These are phyloP conservation scores for Bilobella aurantiaca DNA, from an alignment of 1,140 invertebrate genomes.

Conservation along the genomic window DNA sequence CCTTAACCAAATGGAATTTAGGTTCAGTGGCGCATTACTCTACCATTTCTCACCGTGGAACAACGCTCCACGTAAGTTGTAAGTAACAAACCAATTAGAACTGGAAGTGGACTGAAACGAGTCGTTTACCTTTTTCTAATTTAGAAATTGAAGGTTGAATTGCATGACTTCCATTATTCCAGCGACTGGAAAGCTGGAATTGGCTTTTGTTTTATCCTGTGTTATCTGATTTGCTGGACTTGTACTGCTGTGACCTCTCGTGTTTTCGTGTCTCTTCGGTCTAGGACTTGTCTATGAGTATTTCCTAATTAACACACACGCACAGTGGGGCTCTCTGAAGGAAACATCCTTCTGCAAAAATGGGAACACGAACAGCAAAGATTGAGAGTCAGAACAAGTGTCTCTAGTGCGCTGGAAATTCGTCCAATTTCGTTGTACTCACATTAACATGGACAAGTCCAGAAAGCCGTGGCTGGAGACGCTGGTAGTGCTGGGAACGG, in stretches of 20 bases:
- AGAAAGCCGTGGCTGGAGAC: too few species aligned
- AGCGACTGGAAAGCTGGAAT: not conserved
- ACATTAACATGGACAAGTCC: not conserved
- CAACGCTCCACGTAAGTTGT: too few species aligned
- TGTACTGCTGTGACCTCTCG: not conserved
- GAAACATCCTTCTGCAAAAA: not conserved
- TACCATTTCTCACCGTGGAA: too few species aligned
- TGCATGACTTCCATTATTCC: not conserved
- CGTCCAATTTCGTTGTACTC: too few species aligned
- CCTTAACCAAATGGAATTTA: too few species aligned
- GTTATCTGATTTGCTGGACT: not conserved
- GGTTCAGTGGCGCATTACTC: too few species aligned
- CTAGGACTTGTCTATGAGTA: not conserved
- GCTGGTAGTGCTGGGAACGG: not conserved
- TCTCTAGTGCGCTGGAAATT: too few species aligned
- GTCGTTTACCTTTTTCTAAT: too few species aligned
- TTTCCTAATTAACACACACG: constrained; percentile 4
- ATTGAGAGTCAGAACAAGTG: not conserved
- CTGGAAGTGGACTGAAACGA: too few species aligned
- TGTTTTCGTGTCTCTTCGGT: constrained; percentile 1
- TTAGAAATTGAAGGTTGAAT: not conserved
- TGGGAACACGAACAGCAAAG: not conserved
- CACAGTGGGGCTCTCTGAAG: not conserved
- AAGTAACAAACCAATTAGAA: too few species aligned
- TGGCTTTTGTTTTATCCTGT: not conserved